phyloP scores from a whole-genome alignment of 2,797 vertebrate species.

The Kryptopterus vitreolus region DNA sequence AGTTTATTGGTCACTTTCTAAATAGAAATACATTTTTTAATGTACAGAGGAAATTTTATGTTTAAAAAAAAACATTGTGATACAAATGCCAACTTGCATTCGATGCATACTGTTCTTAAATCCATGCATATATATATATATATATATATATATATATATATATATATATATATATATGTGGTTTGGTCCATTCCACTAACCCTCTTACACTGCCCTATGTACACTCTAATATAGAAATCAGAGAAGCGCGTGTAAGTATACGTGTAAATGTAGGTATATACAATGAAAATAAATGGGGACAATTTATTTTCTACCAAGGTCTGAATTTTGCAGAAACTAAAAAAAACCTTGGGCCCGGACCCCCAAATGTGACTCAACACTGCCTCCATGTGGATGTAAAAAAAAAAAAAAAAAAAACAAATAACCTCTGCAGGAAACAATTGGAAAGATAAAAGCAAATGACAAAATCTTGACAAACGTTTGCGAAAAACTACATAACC shows the following conservation, averaged over 20 bases:
- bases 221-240: background rate
- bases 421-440: too few species aligned
- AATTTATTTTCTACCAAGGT: background rate
- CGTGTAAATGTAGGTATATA: too few species aligned
- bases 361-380: constrained; percentile 37
- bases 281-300: background rate
- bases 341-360: background rate
- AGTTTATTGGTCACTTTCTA: too few species aligned
- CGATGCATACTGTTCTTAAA: too few species aligned
- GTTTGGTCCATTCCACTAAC: background rate
- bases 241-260: background rate
- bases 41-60: too few species aligned
- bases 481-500: background rate
- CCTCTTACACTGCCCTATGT: background rate
- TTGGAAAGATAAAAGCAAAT: too few species aligned
- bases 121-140: too few species aligned
- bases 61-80: too few species aligned
- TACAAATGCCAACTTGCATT: too few species aligned
- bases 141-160: too few species aligned
- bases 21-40: too few species aligned
- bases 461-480: background rate
- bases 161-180: too few species aligned
- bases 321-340: background rate
- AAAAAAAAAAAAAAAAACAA: background rate
- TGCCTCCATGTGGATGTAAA: constrained; percentile 45